Percentiles rank a stretch among this genome's conserved stretches.
These are phyloP conservation scores for Drymonia ruficornis DNA, from an alignment of 2,888 invertebrate species.

Conservation along the genomic window DNA sequence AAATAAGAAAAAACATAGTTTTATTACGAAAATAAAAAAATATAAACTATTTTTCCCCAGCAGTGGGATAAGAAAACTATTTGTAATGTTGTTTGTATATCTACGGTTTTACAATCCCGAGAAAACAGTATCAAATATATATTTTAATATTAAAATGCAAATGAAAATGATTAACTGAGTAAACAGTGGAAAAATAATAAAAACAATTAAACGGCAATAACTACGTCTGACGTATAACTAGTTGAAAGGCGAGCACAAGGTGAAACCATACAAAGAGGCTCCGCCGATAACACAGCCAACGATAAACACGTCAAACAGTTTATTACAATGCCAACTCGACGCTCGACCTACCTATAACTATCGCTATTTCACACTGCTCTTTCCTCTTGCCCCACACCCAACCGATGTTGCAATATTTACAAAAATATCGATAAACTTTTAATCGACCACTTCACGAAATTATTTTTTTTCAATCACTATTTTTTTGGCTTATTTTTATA, in stretches of 20 bases:
- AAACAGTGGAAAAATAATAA: conserved; percentile 30
- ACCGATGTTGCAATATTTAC: conserved; percentile 62
- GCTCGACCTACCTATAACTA: conserved; percentile 81
- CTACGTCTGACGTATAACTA: conserved; percentile 40
- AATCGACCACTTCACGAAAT: background rate
- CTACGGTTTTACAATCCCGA: too few relatives aligned
- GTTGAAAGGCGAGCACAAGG: conserved; percentile 64
- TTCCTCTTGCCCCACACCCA: conserved; percentile 74
- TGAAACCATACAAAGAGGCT: conserved; percentile 71
- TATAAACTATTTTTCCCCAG: too few relatives aligned
- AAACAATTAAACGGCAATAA: conserved; percentile 39
- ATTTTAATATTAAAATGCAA: background rate
- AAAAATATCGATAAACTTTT: background rate
- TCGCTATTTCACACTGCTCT: conserved; percentile 72
- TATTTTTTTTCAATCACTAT: conserved; percentile 6
- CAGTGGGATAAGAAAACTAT: too few relatives aligned
- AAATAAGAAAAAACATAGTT: too few relatives aligned
- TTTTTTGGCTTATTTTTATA: conserved; percentile 9
- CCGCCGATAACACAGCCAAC: conserved; percentile 70
- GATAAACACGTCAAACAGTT: conserved; percentile 73
- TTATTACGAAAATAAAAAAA: too few relatives aligned
- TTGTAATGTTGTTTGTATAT: too few relatives aligned
- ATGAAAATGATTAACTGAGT: background rate
- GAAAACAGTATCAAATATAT: background rate
- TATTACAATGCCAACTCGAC: conserved; percentile 79